Conservation (phyloP, 2,113 vertebrate genomes). For the Crotophaga sulcirostris region DNA sequence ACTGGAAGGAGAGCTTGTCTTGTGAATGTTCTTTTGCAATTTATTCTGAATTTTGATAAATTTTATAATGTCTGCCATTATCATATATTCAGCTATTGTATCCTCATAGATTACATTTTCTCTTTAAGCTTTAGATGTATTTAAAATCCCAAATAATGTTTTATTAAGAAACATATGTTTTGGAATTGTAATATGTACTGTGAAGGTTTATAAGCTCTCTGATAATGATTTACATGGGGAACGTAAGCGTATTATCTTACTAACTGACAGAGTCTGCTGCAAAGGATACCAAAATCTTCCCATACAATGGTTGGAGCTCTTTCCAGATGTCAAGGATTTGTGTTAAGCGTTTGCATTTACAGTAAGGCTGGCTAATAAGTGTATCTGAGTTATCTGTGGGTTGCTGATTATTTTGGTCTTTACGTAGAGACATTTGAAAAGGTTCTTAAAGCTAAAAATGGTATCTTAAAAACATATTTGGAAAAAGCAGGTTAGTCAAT, state of each 20-base stretch:
- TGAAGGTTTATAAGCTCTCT: rapidly evolving
- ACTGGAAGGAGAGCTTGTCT: not conserved
- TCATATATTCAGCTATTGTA: not conserved
- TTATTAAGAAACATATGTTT: not conserved
- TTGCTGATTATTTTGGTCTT: not conserved
- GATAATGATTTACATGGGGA: rapidly evolving
- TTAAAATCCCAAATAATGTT: not conserved
- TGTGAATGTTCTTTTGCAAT: not conserved
- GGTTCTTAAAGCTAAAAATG: not conserved
- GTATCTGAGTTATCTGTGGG: not conserved
- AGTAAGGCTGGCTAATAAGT: not conserved
- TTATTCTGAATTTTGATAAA: not conserved
- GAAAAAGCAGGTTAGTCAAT: not conserved
- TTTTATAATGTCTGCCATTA: not conserved
- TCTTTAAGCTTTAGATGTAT: not conserved
- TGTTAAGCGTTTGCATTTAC: not conserved
- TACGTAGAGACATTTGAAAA: not conserved
- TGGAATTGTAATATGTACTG: rapidly evolving
- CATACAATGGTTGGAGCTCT: not conserved
- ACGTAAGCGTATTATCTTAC: rapidly evolving
- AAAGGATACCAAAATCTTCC: not conserved
- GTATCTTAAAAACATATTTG: not conserved
- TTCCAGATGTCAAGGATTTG: not conserved
- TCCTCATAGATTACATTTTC: not conserved
- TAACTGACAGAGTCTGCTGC: not conserved